These are phyloP conservation scores for Gopherus flavomarginatus DNA, from an alignment of 2,113 vertebrate species.

Conservation along the genomic window DNA sequence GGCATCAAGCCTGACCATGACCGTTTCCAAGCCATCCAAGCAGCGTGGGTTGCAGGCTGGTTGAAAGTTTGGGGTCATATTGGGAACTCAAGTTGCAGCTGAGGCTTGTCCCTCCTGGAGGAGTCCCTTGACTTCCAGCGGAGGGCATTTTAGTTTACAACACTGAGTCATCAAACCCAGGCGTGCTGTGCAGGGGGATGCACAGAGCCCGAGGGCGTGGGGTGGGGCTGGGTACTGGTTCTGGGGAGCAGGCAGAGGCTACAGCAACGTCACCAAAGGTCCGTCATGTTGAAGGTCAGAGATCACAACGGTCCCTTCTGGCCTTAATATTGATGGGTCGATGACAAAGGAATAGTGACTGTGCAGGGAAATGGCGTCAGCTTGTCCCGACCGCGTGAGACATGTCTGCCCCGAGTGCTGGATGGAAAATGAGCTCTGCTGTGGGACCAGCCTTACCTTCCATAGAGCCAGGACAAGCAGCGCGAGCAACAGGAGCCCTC, in stretches of 20 bases:
- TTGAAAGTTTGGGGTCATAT: neutral
- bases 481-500: conserved; percentile 91
- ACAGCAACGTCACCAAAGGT: neutral
- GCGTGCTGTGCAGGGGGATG: neutral
- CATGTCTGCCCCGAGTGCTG: too few relatives aligned
- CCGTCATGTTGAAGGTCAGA: neutral
- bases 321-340: neutral
- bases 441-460: conserved; percentile 83
- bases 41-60: neutral
- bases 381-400: neutral
- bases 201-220: neutral
- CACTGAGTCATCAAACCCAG: neutral
- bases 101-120: neutral
- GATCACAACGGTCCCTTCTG: neutral
- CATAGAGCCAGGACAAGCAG: conserved; percentile 90
- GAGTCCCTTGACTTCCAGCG: neutral
- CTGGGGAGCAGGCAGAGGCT: neutral
- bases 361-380: neutral
- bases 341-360: neutral
- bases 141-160: neutral
- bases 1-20: too few relatives aligned
- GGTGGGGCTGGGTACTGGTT: too few relatives aligned
- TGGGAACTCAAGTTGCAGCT: neutral
- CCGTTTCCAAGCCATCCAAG: neutral
- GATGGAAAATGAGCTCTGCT: neutral